Conservation (phyloP, 2,113 vertebrate species). For the Mirza zaza region DNA sequence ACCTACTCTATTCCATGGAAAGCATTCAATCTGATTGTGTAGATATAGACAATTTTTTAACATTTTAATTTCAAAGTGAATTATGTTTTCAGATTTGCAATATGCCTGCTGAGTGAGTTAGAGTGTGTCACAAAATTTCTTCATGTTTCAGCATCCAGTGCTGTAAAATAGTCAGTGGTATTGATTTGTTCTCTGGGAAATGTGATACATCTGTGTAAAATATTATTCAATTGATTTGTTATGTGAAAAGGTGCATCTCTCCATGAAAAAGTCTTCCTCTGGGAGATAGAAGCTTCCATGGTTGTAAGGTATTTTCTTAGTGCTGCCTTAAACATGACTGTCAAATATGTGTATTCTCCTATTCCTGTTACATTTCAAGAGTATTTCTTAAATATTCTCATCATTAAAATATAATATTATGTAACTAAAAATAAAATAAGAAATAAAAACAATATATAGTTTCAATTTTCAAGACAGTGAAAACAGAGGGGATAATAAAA, state of each 20-base stretch:
- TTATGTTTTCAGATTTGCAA: slow-evolving; percentile 33
- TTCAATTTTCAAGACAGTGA: not conserved
- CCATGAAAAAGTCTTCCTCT: not conserved
- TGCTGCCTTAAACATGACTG: not conserved
- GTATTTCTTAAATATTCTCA: not conserved
- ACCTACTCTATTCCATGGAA: not conserved
- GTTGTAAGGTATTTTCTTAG: not conserved
- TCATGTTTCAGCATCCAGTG: slow-evolving; percentile 8
- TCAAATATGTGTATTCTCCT: not conserved
- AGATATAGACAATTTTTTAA: slow-evolving; percentile 1
- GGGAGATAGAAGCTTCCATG: not conserved
- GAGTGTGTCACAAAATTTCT: slow-evolving; percentile 1
- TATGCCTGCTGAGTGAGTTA: slow-evolving; percentile 28
- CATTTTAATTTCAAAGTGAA: slow-evolving; percentile 67
- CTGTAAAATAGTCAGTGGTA: slow-evolving; percentile 48
- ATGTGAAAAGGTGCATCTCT: slow-evolving; percentile 47
- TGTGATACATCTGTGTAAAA: slow-evolving; percentile 63
- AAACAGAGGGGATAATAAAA: not conserved
- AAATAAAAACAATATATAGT: not conserved
- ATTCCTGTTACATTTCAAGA: not conserved
- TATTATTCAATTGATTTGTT: slow-evolving; percentile 67
- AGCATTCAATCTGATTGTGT: not conserved
- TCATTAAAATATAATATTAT: not conserved
- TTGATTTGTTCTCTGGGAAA: slow-evolving; percentile 64
- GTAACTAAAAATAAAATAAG: not conserved